A percentile compares a stretch with the other conserved stretches of the same genome.
Evolutionary conservation across 2,113 vertebrate genomes (phyloP).

Genomic region (Apteryx mantelli): DNA sequence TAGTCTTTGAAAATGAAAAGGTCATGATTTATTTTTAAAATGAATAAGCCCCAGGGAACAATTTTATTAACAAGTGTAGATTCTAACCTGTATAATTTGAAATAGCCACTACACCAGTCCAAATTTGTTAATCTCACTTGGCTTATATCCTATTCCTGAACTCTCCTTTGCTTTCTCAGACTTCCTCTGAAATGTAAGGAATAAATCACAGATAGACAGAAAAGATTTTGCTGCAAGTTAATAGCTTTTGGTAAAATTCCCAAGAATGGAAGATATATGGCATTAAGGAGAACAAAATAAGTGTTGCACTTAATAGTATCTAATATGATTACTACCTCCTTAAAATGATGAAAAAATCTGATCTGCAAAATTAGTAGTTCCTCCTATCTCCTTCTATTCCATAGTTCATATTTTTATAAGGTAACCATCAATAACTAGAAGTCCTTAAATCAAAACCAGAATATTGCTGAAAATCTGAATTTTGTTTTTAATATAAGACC

Average conservation of each 20-base stretch:
- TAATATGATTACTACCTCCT: not conserved
- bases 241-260: not conserved
- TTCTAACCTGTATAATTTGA: constrained; percentile 22
- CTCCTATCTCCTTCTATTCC: not conserved
- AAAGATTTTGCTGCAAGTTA: constrained; percentile 4
- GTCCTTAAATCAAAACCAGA: not conserved
- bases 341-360: not conserved
- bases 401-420: not conserved
- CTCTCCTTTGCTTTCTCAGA: constrained; percentile 22
- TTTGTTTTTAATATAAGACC: not conserved
- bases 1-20: constrained; percentile 23
- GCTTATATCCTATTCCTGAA: constrained; percentile 25
- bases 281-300: not conserved
- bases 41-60: not conserved
- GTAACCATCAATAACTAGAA: not conserved
- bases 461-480: not conserved
- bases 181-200: constrained; percentile 41
- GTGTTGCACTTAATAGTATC: not conserved
- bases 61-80: not conserved
- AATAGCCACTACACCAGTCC: constrained; percentile 11
- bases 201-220: constrained; percentile 34
- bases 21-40: constrained; percentile 22
- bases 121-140: constrained; percentile 11
- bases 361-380: not conserved
- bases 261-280: not conserved